Conservation (phyloP, 2,888 invertebrate genomes). For the Hetaerina titia region DNA sequence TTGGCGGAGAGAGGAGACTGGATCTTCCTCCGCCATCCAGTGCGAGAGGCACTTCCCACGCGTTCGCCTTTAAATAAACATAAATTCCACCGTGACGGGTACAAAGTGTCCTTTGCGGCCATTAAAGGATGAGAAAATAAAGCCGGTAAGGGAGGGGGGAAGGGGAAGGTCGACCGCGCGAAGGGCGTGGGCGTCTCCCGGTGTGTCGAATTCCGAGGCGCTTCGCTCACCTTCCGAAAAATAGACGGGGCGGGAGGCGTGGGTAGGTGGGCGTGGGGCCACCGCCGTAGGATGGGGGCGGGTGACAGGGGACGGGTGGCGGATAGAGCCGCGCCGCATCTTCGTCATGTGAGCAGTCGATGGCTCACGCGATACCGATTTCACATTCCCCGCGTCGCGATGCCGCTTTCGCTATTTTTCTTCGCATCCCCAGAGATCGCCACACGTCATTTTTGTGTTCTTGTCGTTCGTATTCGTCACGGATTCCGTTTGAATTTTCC, state of each 20-base stretch:
- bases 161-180: neutral
- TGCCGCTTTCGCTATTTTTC: neutral
- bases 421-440: too few species aligned
- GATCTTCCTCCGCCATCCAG: neutral
- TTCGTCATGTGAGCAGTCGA: too few species aligned
- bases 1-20: too few species aligned
- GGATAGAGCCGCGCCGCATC: neutral
- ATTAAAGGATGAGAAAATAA: neutral
- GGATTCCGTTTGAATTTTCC: too few species aligned
- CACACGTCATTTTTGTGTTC: too few species aligned
- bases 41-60: neutral
- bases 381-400: neutral
- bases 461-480: too few species aligned
- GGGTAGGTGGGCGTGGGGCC: neutral
- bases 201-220: neutral
- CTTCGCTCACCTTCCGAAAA: slow-evolving; percentile 26
- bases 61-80: neutral
- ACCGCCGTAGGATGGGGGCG: neutral
- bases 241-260: neutral
- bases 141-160: neutral
- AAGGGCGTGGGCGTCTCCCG: neutral
- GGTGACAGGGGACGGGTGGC: neutral
- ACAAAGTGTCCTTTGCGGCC: slow-evolving; percentile 25
- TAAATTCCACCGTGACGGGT: neutral
- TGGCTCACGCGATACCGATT: neutral